Evolutionary conservation across 2,888 invertebrate species (phyloP), one percentile per base, ranked within the genome.

Genomic region (Drosophila demipolita): DNA sequence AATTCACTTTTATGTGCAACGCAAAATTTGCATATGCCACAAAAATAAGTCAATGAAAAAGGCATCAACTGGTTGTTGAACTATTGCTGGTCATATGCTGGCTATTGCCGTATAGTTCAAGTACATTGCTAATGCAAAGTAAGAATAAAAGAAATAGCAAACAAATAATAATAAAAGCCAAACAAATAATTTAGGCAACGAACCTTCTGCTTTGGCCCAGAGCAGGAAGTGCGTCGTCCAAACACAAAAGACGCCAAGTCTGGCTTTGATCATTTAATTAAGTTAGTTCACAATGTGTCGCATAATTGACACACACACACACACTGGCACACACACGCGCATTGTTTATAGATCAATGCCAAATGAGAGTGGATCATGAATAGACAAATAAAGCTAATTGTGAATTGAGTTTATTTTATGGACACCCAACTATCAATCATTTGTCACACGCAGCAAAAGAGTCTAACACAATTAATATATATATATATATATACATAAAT

Each of bases 31-130:
- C 73, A 78, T 70, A 53, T 48, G 49, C 55, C 49, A 33, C 32
- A 48, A 63, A 57, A 66, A 73, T 26, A 62, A 67, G 52, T 65
- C 66, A 59, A 69, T 69, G 59, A 53, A 67, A 80, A 87, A 80
- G 71, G 82, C 86, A 85, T 90, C 89, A 90, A 80, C 73, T 86
- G 85, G 85, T 90, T 90, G 85, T 86, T 86, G 90, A 86, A 86
- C 85, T 66, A 57, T 33, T 42, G 20, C 20, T n/a, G 17, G 38
- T 17, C 40, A 40, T 40, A 9, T n/a, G 40, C 9, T 38, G 38
- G 1, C 17, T 36, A 7, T 38, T 17, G 45, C 49, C 23, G n/a
- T 48, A 33, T 32, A 33, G 23, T 66, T 66, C 48, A 53, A 52
- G 42, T 52, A 12, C 38, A 48, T n/a, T 20, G 9, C 17, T 26